A percentile compares a stretch with the other conserved stretches of the same genome.
Conservation (phyloP, 2,113 vertebrate species). For the Bubo bubo region DNA sequence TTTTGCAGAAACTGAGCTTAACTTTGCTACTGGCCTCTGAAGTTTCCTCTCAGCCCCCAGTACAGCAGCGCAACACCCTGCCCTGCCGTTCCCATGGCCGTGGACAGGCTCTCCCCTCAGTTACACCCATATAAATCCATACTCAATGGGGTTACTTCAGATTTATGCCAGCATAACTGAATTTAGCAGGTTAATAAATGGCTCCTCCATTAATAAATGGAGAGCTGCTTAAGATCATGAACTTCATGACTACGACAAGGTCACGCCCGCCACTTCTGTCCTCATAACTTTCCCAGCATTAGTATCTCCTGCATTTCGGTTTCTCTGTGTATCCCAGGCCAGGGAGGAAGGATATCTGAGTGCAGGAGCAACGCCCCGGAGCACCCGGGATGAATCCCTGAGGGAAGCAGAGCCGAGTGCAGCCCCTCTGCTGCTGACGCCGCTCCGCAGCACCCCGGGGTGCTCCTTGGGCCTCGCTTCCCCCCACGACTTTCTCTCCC, state of each 20-base stretch:
- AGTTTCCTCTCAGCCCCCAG: not conserved
- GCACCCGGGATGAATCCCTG: not conserved
- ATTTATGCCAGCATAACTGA: not conserved
- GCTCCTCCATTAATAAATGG: slow-evolving; percentile 14
- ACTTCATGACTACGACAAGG: not conserved
- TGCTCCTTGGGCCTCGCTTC: not conserved
- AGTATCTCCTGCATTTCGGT: not conserved
- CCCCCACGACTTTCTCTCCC: not conserved
- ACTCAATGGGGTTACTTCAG: not conserved
- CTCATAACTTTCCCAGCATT: not conserved
- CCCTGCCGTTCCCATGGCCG: rapidly evolving
- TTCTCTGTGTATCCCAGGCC: not conserved
- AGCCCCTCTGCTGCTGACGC: not conserved
- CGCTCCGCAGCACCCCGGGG: too few relatives aligned
- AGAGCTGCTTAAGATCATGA: slow-evolving; percentile 40
- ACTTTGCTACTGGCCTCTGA: not conserved
- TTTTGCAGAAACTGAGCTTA: not conserved
- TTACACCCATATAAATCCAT: not conserved
- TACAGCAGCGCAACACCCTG: rapidly evolving
- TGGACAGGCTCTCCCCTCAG: not conserved
- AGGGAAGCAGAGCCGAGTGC: not conserved
- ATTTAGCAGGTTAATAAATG: slow-evolving; percentile 15
- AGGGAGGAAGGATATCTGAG: not conserved
- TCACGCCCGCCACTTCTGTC: not conserved
- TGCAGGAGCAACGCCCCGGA: rapidly evolving